Evolutionary conservation across 1,140 invertebrate species (phyloP).

Genomic region (Nomia melanderi): DNA sequence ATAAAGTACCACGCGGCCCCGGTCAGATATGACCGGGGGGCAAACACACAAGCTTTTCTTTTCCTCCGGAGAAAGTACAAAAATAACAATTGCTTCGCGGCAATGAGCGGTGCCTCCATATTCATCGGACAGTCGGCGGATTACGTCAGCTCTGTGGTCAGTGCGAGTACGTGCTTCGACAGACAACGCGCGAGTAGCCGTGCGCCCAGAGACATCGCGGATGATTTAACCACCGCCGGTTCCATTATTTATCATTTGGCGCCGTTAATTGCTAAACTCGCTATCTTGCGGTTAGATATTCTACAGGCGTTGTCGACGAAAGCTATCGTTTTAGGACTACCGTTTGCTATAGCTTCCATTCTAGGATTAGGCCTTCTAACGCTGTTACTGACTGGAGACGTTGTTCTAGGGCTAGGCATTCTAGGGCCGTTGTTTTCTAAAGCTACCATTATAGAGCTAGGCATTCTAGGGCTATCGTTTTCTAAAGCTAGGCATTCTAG

Average conservation of each 20-base stretch:
- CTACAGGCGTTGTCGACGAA: too few species aligned
- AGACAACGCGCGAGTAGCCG: slow-evolving; percentile 46
- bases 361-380: too few species aligned
- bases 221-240: neutral
- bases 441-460: too few species aligned
- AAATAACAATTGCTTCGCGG: slow-evolving; percentile 62
- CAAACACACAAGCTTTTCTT: slow-evolving; percentile 35
- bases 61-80: slow-evolving; percentile 62
- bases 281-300: too few species aligned
- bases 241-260: neutral
- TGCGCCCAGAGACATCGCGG: neutral
- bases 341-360: too few species aligned
- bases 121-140: slow-evolving; percentile 33
- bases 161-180: slow-evolving; percentile 38
- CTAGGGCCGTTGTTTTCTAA: too few species aligned
- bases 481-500: too few species aligned
- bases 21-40: neutral
- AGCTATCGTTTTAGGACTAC: too few species aligned
- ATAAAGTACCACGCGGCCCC: neutral
- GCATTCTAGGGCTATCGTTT: too few species aligned
- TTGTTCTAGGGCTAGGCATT: too few species aligned
- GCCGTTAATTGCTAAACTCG: too few species aligned
- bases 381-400: too few species aligned
- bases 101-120: slow-evolving; percentile 14
- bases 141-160: slow-evolving; percentile 55